A percentile compares a stretch with the other conserved stretches of the same genome.
These are phyloP conservation scores for Amphipoea lucens DNA, from an alignment of 2,888 invertebrate genomes.

Conservation along the genomic window DNA sequence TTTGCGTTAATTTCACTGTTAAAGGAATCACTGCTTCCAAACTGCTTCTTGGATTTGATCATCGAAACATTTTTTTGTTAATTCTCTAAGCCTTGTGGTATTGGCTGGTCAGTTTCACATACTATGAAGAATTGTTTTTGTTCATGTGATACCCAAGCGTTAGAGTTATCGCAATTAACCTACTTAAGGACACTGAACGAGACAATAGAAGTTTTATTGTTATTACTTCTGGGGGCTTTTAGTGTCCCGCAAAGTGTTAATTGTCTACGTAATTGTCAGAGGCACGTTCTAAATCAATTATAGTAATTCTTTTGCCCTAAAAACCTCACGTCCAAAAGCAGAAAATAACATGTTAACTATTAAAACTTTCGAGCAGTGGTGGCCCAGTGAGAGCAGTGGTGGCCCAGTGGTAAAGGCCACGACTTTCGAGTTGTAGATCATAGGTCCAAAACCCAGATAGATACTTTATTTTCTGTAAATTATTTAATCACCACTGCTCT, in stretches of 20 bases:
- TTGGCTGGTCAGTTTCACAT: neutral
- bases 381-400: too few species aligned
- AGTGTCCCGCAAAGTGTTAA: neutral
- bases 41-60: slow-evolving; percentile 1
- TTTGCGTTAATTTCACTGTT: neutral
- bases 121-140: neutral
- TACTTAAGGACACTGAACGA: neutral
- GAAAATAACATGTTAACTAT: neutral
- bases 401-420: too few species aligned
- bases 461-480: neutral
- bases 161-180: neutral
- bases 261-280: neutral
- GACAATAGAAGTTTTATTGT: neutral
- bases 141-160: neutral
- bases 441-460: neutral
- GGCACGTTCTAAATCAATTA: neutral
- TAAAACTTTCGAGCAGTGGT: slow-evolving; percentile 1
- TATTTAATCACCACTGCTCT: neutral
- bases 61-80: neutral
- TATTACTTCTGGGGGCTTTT: neutral
- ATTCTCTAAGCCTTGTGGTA: neutral
- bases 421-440: too few species aligned
- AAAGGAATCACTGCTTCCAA: neutral
- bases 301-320: neutral
- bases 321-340: neutral